Conservation (phyloP, 2,888 invertebrate genomes). For the Sphecodes monilicornis region DNA sequence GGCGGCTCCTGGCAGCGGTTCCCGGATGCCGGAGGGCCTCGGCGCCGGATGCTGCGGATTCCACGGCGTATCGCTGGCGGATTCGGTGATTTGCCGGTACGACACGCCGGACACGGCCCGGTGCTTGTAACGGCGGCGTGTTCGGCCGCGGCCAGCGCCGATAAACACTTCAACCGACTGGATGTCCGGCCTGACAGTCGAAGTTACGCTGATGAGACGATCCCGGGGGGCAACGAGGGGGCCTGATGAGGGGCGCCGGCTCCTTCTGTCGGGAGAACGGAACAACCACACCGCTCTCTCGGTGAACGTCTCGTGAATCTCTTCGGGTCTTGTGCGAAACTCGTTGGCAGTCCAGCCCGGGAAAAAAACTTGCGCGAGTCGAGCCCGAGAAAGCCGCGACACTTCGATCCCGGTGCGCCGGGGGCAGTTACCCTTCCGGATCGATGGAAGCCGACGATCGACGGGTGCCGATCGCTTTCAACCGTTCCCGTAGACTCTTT, state of each 20-base stretch:
- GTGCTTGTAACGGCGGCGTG: constrained; percentile 71
- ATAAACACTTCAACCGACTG: constrained; percentile 75
- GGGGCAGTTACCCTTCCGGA: constrained; percentile 6
- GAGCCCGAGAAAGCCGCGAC: not conserved
- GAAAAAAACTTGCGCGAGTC: not conserved
- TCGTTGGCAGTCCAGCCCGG: not conserved
- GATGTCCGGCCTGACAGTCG: constrained; percentile 73
- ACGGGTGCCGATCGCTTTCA: not conserved
- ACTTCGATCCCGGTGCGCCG: constrained; percentile 3
- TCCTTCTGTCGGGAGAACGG: constrained; percentile 26
- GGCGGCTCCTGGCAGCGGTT: constrained; percentile 56
- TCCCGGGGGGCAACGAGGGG: constrained; percentile 15
- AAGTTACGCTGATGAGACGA: constrained; percentile 78
- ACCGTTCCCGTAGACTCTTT: not conserved
- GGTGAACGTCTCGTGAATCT: constrained; percentile 34
- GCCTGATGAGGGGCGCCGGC: constrained; percentile 44
- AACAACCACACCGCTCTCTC: constrained; percentile 32
- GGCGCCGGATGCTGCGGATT: constrained; percentile 67
- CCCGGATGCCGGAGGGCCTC: constrained; percentile 58
- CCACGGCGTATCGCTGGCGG: constrained; percentile 63
- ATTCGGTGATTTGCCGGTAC: constrained; percentile 75
- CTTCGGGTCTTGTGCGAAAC: not conserved
- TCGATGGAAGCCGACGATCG: constrained; percentile 1
- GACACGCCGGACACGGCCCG: constrained; percentile 71
- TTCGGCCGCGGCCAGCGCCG: constrained; percentile 59